Evolutionary conservation across 2,113 vertebrate genomes (phyloP).

Genomic region (Ancistrus triradiatus): DNA sequence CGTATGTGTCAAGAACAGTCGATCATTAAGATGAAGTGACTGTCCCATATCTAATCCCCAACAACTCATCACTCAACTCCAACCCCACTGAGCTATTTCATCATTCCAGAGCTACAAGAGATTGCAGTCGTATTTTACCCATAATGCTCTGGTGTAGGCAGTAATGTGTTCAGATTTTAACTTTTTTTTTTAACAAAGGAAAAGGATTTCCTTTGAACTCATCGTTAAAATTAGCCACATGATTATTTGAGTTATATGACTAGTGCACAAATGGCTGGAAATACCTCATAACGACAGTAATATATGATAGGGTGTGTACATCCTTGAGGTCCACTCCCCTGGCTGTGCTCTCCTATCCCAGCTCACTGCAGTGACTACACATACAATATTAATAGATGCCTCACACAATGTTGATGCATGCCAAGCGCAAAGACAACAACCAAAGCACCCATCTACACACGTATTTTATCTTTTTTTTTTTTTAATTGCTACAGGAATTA

Average conservation of each 20-base stretch:
- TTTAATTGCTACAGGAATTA: no score
- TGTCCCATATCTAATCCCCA: no score
- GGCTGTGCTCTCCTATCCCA: conserved; percentile 22
- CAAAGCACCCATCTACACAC: conserved; percentile 7
- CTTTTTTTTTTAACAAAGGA: no score
- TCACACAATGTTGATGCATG: conserved; percentile 25
- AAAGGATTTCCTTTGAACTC: no score
- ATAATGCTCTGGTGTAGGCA: conserved; percentile 5
- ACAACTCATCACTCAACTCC: conserved; percentile 36
- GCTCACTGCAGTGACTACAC: conserved; percentile 41
- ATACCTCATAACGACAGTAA: no score
- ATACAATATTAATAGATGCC: conserved; percentile 49
- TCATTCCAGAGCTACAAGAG: conserved; percentile 26
- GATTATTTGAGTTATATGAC: no score
- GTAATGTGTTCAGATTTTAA: neutral
- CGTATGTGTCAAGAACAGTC: no score
- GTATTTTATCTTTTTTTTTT: no score
- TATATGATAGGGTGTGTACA: neutral
- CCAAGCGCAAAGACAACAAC: conserved; percentile 10
- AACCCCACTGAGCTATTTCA: conserved; percentile 12
- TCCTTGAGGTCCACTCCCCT: conserved; percentile 33
- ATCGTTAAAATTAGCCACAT: no score
- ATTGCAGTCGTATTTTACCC: conserved; percentile 40
- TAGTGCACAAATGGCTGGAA: no score
- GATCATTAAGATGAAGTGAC: no score